These are phyloP conservation scores for Tetrao urogallus DNA, from an alignment of 2,113 vertebrate genomes.

Conservation along the genomic window DNA sequence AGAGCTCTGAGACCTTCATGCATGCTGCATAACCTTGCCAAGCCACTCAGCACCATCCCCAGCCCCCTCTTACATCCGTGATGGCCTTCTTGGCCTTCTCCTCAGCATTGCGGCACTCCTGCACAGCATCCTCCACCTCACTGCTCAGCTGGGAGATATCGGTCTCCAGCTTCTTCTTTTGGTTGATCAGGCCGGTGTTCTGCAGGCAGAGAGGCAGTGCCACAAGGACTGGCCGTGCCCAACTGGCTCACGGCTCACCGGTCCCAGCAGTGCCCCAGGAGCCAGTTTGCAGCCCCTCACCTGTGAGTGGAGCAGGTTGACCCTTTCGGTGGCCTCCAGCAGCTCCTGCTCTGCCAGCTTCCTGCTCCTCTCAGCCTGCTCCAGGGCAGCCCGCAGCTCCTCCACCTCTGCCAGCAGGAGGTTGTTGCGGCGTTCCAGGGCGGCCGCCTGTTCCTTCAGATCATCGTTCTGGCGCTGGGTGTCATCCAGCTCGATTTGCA, in stretches of 20 bases:
- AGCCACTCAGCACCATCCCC: fast-evolving
- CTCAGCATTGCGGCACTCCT: conserved; percentile 90
- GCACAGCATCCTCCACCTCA: conserved; percentile 89
- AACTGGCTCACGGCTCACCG: not conserved
- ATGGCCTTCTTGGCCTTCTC: conserved; percentile 96
- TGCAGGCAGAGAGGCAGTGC: conserved; percentile 50
- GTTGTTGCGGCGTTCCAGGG: conserved; percentile 87
- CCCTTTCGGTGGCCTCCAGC: conserved; percentile 87
- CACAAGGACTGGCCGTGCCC: fast-evolving
- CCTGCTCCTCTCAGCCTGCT: conserved; percentile 88
- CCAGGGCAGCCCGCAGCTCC: conserved; percentile 85
- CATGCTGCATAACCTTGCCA: not conserved
- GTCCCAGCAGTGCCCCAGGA: fast-evolving
- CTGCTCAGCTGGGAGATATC: conserved; percentile 85
- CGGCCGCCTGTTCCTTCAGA: conserved; percentile 87
- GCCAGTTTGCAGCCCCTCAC: not conserved
- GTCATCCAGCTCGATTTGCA: conserved; percentile 90
- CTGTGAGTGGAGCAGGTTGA: conserved; percentile 92
- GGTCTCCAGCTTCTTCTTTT: conserved; percentile 92
- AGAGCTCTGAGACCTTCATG: not conserved
- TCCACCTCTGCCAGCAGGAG: conserved; percentile 87
- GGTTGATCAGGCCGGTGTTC: conserved; percentile 91
- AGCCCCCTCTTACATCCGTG: conserved; percentile 82
- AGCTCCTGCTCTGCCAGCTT: conserved; percentile 92
- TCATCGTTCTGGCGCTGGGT: conserved; percentile 84